Evolutionary conservation across 1,140 invertebrate genomes (phyloP).

Genomic region (Camponotus pennsylvanicus): DNA sequence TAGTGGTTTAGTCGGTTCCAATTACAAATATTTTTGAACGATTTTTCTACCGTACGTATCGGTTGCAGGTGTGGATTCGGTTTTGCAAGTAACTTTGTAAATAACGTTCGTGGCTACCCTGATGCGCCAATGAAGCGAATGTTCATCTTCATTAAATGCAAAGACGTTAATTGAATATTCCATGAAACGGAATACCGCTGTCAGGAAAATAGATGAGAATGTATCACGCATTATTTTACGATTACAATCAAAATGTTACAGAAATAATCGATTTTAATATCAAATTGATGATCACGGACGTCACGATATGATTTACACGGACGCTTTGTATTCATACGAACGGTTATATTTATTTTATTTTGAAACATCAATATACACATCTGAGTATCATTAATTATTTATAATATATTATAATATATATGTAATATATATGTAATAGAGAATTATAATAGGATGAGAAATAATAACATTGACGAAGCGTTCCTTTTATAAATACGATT

Average conservation of each 20-base stretch:
- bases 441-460: neutral
- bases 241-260: neutral
- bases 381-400: too few species aligned
- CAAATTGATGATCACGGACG: neutral
- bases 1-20: neutral
- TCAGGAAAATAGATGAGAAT: neutral
- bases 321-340: neutral
- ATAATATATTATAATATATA: too few species aligned
- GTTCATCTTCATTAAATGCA: constrained; percentile 52
- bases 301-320: neutral
- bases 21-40: neutral
- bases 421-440: too few species aligned
- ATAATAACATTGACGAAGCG: neutral
- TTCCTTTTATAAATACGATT: neutral
- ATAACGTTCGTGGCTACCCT: constrained; percentile 45
- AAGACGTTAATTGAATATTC: constrained; percentile 47
- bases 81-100: constrained; percentile 35
- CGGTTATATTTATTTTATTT: too few species aligned
- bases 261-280: neutral
- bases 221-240: neutral
- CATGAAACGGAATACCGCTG: constrained; percentile 11
- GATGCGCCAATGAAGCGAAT: neutral
- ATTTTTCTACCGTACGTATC: constrained; percentile 1
- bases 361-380: too few species aligned
- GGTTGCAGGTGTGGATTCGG: constrained; percentile 3